Evolutionary conservation across 2,113 vertebrate genomes (phyloP).

Genomic region (Esox niger): DNA sequence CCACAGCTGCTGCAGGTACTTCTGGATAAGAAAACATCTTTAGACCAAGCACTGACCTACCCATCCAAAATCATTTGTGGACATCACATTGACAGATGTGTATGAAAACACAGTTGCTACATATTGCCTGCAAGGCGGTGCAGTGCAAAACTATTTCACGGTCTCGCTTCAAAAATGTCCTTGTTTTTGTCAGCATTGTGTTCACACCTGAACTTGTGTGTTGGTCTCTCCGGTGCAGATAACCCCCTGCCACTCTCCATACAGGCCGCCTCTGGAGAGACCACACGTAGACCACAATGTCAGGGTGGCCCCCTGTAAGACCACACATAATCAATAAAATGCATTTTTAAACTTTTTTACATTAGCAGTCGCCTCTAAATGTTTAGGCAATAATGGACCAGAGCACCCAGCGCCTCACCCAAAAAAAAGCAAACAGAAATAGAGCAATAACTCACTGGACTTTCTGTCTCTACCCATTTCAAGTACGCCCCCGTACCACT

Average conservation of each 20-base stretch:
- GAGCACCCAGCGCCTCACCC: no score
- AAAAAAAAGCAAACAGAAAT: no score
- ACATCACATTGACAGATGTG: neutral
- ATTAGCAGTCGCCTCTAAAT: no score
- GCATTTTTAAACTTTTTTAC: neutral
- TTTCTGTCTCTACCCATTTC: no score
- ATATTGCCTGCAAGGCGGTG: neutral
- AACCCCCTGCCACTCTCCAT: conserved; percentile 92
- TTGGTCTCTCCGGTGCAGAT: conserved; percentile 90
- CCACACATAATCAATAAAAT: conserved; percentile 28
- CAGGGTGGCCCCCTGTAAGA: conserved; percentile 84
- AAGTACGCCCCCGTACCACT: no score
- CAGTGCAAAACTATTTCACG: neutral
- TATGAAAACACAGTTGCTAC: neutral
- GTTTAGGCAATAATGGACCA: no score
- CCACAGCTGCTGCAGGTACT: conserved; percentile 95
- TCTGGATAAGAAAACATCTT: conserved; percentile 62
- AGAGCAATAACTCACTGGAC: no score
- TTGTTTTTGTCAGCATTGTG: neutral
- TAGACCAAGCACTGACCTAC: neutral
- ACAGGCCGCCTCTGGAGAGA: conserved; percentile 85
- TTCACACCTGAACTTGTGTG: conserved; percentile 87
- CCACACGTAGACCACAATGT: conserved; percentile 94
- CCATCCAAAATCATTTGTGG: neutral
- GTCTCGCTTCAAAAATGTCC: neutral